Evolutionary conservation across 2,113 vertebrate species (phyloP), one percentile per base, ranked within the genome.

Genomic region (Tinamus guttatus): DNA sequence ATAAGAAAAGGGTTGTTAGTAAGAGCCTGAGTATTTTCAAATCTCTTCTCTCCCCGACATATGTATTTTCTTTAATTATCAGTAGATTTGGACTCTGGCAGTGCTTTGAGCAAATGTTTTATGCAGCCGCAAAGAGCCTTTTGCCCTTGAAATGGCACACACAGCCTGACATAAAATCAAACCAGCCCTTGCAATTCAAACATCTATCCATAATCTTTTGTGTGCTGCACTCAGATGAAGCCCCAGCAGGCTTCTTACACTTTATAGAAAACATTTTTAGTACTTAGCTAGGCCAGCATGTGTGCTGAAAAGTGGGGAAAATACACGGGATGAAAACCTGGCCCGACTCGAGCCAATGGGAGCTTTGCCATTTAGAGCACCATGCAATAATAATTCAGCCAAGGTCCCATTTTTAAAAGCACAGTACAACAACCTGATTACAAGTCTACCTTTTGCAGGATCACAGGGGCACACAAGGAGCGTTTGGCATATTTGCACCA

Each of bases 61-160:
- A 36, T 9, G 7, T 87, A 11, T 70, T 70, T 84, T 68, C 85
- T 90, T 86, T 95, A 96, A 95, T 96, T 94, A 90, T 68, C 80
- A 27, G 52, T 54, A 90, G 81, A 88, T 78, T 41, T 85, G 36
- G 80, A 49, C 74, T 94, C 90, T 75, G 80, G 76, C 45, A 41
- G 85, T 7, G n/a, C 92, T 96, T 93, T 89, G 65, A 93, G 77
- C 3, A 0, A 67, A 25, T 1, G 32, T 79, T 97, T 92, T 49
- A 86, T 62, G 89, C 69, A 92, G 52, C 41, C 80, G 51, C 73
- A 92, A 88, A 74, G 58, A 90, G 43, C 54, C 30, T 58, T 18
- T 32, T 58, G 30, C 19, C 76, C 70, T 71, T 80, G 77, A 82
- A 94, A 91, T 65, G 34, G 47, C 78, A 47, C 64, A 43, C 13